Evolutionary conservation across 64 coral and sea anemone genomes (phyloP), one percentile per base, ranked within the genome.

Genomic region (Montipora foliosa): DNA sequence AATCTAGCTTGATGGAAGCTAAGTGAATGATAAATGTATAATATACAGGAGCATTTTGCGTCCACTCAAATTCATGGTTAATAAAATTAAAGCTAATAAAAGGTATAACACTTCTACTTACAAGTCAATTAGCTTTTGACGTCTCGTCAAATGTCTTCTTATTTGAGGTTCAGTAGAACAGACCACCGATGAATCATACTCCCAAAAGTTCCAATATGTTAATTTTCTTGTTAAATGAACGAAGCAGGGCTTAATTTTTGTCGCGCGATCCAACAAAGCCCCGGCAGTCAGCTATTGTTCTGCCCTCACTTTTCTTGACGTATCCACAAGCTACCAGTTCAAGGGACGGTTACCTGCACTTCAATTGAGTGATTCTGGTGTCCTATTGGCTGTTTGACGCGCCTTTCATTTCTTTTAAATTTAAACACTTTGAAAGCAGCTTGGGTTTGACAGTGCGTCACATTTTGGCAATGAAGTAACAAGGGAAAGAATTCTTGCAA

Each of bases 141-240:
- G 66, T 86, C 82, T 86, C 82, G 82, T 86, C 82, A 49, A 45
- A 71, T 14, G 82, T 86, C 66, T 86, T 86, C 82, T 44, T 86
- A 71, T 71, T 11, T 21, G 19, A 66, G 66, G 68, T 66, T 71
- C 82, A 13, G 64, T 47, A 49, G 64, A 71, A 29, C 4, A 14
- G 66, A 70, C 82, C 82, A 72, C 82, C 48, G 66, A 86, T 86
- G 16, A 70, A 37, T 64, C 82, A 86, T 86, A 51, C 64, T 72
- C 66, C 67, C 66, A 49, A 72, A 86, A 86, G 67, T 14, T 16
- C 61, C 47, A 45, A 70, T 50, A 51, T 17, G n/a, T 86, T 47
- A 49, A 47, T 22, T 71, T 68, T 51, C 15, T 62, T 45, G n/a
- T 17, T 44, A 71, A 86, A 51, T 49, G n/a, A 50, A 51, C 16